phyloP scores from a whole-genome alignment of 2,888 invertebrate species.

The Caenorhabditis imperialis region DNA sequence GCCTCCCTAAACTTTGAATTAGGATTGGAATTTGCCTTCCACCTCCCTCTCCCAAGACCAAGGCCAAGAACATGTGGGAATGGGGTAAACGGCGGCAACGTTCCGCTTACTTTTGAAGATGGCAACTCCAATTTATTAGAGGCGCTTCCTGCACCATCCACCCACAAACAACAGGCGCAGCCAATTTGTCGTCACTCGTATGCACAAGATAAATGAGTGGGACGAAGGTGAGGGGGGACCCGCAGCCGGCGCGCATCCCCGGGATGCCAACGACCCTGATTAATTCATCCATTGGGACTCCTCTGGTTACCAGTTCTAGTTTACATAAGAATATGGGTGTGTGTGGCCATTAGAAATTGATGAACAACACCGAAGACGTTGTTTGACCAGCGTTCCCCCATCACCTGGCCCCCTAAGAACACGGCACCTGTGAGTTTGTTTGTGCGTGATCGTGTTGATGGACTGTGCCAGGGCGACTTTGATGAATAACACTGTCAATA shows the following conservation, averaged over 20 bases:
- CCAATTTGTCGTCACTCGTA: constrained; percentile 58
- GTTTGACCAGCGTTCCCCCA: constrained; percentile 39
- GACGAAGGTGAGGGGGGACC: constrained; percentile 23
- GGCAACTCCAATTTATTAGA: constrained; percentile 21
- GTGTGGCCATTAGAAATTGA: constrained; percentile 43
- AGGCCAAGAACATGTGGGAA: constrained; percentile 40
- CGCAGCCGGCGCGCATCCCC: constrained; percentile 22
- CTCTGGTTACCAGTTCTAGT: constrained; percentile 51
- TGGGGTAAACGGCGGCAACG: constrained; percentile 13
- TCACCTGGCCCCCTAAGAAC: constrained; percentile 51
- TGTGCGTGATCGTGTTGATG: constrained; percentile 33
- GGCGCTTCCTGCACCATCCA: not conserved
- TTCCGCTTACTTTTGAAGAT: constrained; percentile 20
- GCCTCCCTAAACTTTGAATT: constrained; percentile 24
- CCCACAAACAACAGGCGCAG: constrained; percentile 52
- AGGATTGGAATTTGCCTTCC: not conserved
- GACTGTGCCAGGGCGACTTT: constrained; percentile 25
- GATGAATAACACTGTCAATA: constrained; percentile 44
- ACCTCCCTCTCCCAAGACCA: constrained; percentile 10
- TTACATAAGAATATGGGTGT: constrained; percentile 48
- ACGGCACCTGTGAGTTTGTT: constrained; percentile 42
- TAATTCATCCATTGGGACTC: constrained; percentile 53
- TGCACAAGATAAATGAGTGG: constrained; percentile 53
- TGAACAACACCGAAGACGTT: constrained; percentile 49
- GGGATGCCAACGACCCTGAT: constrained; percentile 24